These are phyloP conservation scores for Turritopsis rubra DNA, from an alignment of 30 jellyfish, hydroid and myxozoan genomes.

Conservation along the genomic window DNA sequence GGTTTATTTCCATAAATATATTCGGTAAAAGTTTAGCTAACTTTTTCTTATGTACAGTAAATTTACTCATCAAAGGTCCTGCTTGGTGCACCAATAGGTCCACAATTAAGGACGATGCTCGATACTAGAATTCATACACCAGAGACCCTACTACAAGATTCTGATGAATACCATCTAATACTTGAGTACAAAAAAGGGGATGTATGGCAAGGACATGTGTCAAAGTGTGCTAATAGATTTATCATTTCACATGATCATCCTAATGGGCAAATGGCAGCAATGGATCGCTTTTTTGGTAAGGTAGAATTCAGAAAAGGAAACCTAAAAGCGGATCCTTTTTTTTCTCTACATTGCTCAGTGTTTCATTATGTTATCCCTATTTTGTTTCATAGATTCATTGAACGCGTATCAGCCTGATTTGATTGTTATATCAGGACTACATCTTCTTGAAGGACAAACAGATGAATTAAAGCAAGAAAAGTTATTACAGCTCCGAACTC, in stretches of 20 bases:
- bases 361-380: not conserved
- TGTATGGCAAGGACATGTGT: conserved; percentile 50
- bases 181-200: conserved; percentile 74
- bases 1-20: not conserved
- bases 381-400: conserved; percentile 43
- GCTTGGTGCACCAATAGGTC: conserved; percentile 92
- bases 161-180: conserved; percentile 73
- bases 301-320: not conserved
- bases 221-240: conserved; percentile 72
- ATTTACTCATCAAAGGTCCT: conserved; percentile 42
- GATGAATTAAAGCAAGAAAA: conserved; percentile 30
- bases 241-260: conserved; percentile 67
- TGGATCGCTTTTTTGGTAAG: conserved; percentile 71
- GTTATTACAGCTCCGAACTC: conserved; percentile 38
- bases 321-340: not conserved
- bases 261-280: conserved; percentile 62
- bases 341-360: not conserved
- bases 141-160: conserved; percentile 37
- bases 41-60: not conserved
- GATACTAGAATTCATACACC: conserved; percentile 60
- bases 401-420: conserved; percentile 56
- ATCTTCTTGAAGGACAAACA: conserved; percentile 61
- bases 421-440: conserved; percentile 76
- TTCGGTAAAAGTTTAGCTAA: no score
- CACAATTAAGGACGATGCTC: conserved; percentile 42